A percentile compares a stretch with the other conserved stretches of the same genome.
phyloP scores from a whole-genome alignment of 2,797 vertebrate genomes.

The Rhinogobio ventralis region DNA sequence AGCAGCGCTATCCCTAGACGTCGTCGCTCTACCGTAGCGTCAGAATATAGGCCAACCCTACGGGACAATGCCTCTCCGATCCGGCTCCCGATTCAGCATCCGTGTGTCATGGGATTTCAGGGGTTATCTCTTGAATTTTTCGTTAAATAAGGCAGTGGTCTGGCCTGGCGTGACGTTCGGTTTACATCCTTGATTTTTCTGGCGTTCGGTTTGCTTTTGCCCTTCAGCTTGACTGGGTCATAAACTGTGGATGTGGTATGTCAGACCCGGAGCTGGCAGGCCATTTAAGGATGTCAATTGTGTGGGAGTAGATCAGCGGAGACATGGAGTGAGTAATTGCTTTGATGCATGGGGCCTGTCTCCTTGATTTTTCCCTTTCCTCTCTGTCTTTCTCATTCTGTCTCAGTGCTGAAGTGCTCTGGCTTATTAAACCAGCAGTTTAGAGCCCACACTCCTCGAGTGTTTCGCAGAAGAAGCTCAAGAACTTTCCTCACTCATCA shows the following conservation, averaged over 20 bases:
- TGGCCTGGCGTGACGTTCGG: slow-evolving; percentile 15
- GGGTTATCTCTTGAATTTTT: not conserved
- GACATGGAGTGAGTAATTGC: slow-evolving; percentile 62
- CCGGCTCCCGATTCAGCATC: not conserved
- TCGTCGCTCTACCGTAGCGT: not conserved
- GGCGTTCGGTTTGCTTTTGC: slow-evolving; percentile 47
- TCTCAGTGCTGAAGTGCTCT: slow-evolving; percentile 16
- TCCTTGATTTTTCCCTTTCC: slow-evolving; percentile 4
- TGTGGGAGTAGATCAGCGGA: slow-evolving; percentile 57
- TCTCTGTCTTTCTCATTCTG: slow-evolving; percentile 11
- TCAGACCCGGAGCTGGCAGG: slow-evolving; percentile 62
- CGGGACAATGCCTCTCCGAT: slow-evolving; percentile 4
- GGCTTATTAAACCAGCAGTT: slow-evolving; percentile 62
- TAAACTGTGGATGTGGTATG: slow-evolving; percentile 62
- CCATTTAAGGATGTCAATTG: slow-evolving; percentile 62
- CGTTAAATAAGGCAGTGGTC: not conserved
- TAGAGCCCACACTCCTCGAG: slow-evolving; percentile 5
- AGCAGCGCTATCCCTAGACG: slow-evolving; percentile 17
- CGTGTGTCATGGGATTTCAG: not conserved
- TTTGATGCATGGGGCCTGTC: slow-evolving; percentile 58
- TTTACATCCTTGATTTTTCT: slow-evolving; percentile 50
- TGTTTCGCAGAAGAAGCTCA: not conserved
- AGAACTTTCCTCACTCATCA: not conserved
- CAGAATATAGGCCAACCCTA: slow-evolving; percentile 44
- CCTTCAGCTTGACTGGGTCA: slow-evolving; percentile 41